Evolutionary conservation across 2,797 vertebrate genomes (phyloP).

Genomic region (Myripristis jacobus): DNA sequence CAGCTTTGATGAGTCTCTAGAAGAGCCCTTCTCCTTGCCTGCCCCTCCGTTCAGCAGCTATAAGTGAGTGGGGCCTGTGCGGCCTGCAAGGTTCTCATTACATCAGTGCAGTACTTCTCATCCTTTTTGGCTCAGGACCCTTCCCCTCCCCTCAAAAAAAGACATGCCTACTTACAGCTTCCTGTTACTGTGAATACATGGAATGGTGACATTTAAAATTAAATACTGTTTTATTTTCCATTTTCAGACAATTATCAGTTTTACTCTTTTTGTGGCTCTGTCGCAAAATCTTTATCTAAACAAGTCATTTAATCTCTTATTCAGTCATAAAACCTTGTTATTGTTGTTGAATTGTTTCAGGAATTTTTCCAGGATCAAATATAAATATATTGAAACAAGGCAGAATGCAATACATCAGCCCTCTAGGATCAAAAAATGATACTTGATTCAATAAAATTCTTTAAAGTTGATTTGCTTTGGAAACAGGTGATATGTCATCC

Average conservation of each 20-base stretch:
- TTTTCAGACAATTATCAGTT: neutral
- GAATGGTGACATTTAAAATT: neutral
- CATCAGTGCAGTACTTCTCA: conserved; percentile 69
- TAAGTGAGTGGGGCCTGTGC: conserved; percentile 85
- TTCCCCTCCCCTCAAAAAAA: neutral
- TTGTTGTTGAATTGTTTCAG: too few relatives aligned
- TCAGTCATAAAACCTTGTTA: too few relatives aligned
- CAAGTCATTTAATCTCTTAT: too few relatives aligned
- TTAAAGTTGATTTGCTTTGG: too few relatives aligned
- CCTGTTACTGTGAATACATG: conserved; percentile 4
- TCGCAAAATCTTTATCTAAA: too few relatives aligned
- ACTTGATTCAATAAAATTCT: too few relatives aligned
- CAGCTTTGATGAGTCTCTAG: conserved; percentile 87
- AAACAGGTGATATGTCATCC: too few relatives aligned
- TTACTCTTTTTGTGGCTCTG: too few relatives aligned
- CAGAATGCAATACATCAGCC: too few relatives aligned
- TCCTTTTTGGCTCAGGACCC: conserved; percentile 44
- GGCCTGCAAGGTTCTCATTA: conserved; percentile 55
- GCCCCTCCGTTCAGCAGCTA: conserved; percentile 80
- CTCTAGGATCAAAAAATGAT: too few relatives aligned
- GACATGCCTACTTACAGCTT: neutral
- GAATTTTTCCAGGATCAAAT: too few relatives aligned
- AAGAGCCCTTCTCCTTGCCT: conserved; percentile 82
- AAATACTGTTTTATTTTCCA: neutral
- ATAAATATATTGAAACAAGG: too few relatives aligned